Base-by-base conservation (phyloP, 2,113 vertebrate genomes). In the Sitta europaea region DNA sequence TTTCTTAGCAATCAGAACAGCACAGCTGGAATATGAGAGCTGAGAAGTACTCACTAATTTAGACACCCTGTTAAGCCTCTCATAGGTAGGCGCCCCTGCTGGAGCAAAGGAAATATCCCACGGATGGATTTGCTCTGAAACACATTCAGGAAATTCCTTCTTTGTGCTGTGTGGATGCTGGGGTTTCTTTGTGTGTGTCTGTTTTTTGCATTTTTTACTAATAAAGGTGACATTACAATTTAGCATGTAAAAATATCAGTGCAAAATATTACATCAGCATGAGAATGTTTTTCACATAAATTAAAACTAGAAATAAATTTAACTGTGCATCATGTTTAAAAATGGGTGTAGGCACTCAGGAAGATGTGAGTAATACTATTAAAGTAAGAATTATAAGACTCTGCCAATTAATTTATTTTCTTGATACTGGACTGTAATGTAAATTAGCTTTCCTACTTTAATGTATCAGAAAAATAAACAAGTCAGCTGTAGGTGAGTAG, bases 1-100 rank as follows among this genome's bases (percentile, higher is more conserved):
- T 19, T 86, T 71, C 91, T 59, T 68, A 59, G 38, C 27, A 65
- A 40, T 10, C 48, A 84, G 57, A 86, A 36, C 33, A 38, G 53
- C 53, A 40, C 79, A 73, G 79, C 62, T 86, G 67, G 68, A 95
- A 65, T 57, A 43, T 13, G 40, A 82, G 25, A 78, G 19, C 31
- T 81, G 74, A 71, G 67, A 86, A 80, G 53, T 40, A 75, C 71
- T 92, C 13, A 10, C 16, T 94, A 47, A 83, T 82, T 74, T 91
- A 90, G 50, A 24, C 19, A 63, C 54, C 71, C 54, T 72, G 24
- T 73, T 93, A 54, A 55, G 61, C 53, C 36, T 88, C 59, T 86
- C 28, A 10, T 7, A 53, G 57, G 57, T 27, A 59, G 36, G 25
- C 53, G 11, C 61, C n/a, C 65, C 36, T 1, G 10, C 45, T 73